Base-by-base conservation (phyloP, 2,113 vertebrate genomes). In the Silurus asotus region DNA sequence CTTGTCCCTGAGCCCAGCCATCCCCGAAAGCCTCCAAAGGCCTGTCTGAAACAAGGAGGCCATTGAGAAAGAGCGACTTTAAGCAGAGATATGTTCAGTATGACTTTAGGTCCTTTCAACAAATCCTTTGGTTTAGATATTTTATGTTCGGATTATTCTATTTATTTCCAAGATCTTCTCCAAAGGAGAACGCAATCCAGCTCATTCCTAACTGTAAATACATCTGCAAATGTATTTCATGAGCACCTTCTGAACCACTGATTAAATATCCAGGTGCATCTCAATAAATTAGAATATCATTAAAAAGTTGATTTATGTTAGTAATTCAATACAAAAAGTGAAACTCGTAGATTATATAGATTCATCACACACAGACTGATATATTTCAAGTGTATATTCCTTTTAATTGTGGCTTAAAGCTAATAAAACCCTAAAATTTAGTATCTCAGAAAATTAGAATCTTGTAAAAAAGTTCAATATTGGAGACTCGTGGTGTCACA, bases 21-120 rank as follows among this genome's bases (percentile, higher is more conserved):
- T 78, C 76, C 76, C 76, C 19, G 17, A 23, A 51, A 51, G 56
- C 75, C 28, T 83, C 81, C 74, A 65, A 78, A 51, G 58, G 74
- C 23, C 19, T 56, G 19, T 17, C 20, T 37, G 51, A 56, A 81
- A 84, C 62, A 81, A 72, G 56, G 53, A 82, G 45, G 55, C 84
- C 76, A 59, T 62, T 80, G 28, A 80, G 58, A 77, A 62, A 20
- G 69, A 4, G 37, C 11, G 53, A 20, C 25, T 79, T 6, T 59
- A n/a, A 79, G 79, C 19, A 25, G 1, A 59, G 15, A 59, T 61
- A 65, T 65, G 79, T 65, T 65, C 37, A 11, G 37, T 81, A 62
- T 14, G 37, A 81, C 78, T 81, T 61, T 23, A 49, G 17, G 15
- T 49, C 19, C 1, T 51, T 81, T 81, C 11, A 51, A 64, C 17